These are phyloP conservation scores for Tethea ocularis DNA, from an alignment of 2,888 invertebrate genomes.

Conservation along the genomic window DNA sequence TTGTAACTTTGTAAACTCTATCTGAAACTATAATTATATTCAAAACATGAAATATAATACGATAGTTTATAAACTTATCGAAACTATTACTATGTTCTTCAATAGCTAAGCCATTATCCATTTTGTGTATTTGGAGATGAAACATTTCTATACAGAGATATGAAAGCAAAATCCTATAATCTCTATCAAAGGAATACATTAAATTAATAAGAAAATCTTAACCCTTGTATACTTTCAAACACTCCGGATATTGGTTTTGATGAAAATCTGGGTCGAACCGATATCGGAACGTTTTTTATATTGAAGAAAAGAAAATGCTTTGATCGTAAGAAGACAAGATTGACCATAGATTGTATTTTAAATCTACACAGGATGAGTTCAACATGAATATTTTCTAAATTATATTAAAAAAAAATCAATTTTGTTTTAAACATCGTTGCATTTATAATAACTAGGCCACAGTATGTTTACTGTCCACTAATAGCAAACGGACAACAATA, in stretches of 20 bases:
- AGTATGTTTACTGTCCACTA: no score
- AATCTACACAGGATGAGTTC: not conserved
- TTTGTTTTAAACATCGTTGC: no score
- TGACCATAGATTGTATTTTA: slow-evolving; percentile 2
- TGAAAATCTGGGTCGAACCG: slow-evolving; percentile 16
- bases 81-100: not conserved
- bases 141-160: slow-evolving; percentile 8
- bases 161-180: slow-evolving; percentile 13
- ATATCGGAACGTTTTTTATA: slow-evolving; percentile 13
- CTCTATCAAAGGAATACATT: slow-evolving; percentile 24
- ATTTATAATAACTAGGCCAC: no score
- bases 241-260: slow-evolving; percentile 29
- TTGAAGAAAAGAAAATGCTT: slow-evolving; percentile 7
- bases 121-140: not conserved
- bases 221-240: slow-evolving; percentile 23
- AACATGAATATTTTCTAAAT: not conserved
- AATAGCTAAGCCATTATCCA: slow-evolving; percentile 1
- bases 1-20: not conserved
- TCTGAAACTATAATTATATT: not conserved
- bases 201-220: slow-evolving; percentile 35
- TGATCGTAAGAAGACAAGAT: slow-evolving; percentile 12
- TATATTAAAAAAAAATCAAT: no score
- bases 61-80: not conserved
- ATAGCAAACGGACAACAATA: no score
- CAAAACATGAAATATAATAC: not conserved